Evolutionary conservation across 2,888 invertebrate genomes (phyloP), one percentile per base, ranked within the genome.

Genomic region (Pristionchus mayeri): DNA sequence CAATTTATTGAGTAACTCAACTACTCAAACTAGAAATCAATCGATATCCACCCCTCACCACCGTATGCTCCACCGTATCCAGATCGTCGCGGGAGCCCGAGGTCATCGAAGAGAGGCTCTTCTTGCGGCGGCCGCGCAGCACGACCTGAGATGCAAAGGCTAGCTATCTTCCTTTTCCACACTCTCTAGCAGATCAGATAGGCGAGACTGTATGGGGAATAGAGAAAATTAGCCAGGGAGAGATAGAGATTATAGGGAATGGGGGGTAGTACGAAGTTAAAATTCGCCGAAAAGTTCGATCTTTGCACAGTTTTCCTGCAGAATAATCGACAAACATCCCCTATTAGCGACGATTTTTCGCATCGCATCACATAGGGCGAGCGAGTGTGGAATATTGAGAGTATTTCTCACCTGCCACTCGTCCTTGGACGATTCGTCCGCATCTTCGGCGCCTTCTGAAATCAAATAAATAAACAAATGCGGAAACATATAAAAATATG

Each of bases 61-160:
- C 76, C 76, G 85, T 86, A 50, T 87, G 86, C 34, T 84, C 82
- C 18, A 83, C 80, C 34, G 84, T 85, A 34, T 87, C 88, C 18
- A 85, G 63, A 21, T 89, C 88, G 30, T 82, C 71, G 40, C 83
- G 84, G 71, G 86, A 87, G 2, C 80, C 83, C 11, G 85, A 85
- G 6, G 88, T 87, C 2, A 89, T 87, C 80, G 87, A 86, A 16
- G 87, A 88, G 16, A 87, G 85, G 80, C 87, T 87, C 75, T 87
- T 87, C 24, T 89, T 50, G 13, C 88, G 57, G 0, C 90, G 82
- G 30, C 85, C 86, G 24, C 79, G 60, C 24, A 90, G 71, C 24
- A 90, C 84, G 27, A 78, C 76, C 71, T 71, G 71, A 1, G n/a
- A n/a, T n/a, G n/a, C n/a, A n/a, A n/a, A n/a, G n/a, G n/a, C n/a